Percentiles rank a stretch among this genome's conserved stretches.
Evolutionary conservation across 2,888 invertebrate genomes (phyloP).

Genomic region (Timema podura): DNA sequence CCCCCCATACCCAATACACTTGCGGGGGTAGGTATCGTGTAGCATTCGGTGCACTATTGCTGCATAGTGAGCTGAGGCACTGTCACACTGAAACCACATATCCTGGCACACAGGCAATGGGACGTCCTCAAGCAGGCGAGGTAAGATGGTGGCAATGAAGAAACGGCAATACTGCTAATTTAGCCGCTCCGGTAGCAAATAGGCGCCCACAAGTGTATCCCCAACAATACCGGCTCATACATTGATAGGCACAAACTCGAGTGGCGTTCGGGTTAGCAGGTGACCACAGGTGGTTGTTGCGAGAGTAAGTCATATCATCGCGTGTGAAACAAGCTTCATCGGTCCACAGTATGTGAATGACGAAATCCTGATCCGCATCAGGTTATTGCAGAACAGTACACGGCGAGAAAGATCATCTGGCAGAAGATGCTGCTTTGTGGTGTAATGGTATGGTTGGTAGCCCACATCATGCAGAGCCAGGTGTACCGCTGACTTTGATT

Average conservation of each 20-base stretch:
- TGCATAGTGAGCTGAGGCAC: not conserved
- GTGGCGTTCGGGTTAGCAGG: not conserved
- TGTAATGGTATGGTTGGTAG: not conserved
- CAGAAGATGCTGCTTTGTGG: no score
- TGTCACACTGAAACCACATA: slow-evolving; percentile 2
- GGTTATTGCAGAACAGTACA: no score
- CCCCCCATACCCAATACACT: not conserved
- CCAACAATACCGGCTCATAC: no score
- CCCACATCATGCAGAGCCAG: not conserved
- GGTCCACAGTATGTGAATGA: no score
- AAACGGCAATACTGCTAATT: not conserved
- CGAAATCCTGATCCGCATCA: no score
- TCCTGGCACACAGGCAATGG: not conserved
- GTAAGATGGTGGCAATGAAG: not conserved
- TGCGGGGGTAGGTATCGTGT: not conserved
- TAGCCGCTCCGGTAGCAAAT: not conserved
- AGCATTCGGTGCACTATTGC: not conserved
- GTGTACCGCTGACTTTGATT: no score
- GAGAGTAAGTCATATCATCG: no score
- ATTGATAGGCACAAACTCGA: not conserved
- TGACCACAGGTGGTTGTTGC: not conserved
- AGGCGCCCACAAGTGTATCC: not conserved
- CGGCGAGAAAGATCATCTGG: no score
- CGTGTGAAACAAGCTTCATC: no score
- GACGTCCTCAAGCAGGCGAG: not conserved